Evolutionary conservation across 1,140 invertebrate genomes (phyloP), one percentile per base, ranked within the genome.

Genomic region (Polyergus mexicanus): DNA sequence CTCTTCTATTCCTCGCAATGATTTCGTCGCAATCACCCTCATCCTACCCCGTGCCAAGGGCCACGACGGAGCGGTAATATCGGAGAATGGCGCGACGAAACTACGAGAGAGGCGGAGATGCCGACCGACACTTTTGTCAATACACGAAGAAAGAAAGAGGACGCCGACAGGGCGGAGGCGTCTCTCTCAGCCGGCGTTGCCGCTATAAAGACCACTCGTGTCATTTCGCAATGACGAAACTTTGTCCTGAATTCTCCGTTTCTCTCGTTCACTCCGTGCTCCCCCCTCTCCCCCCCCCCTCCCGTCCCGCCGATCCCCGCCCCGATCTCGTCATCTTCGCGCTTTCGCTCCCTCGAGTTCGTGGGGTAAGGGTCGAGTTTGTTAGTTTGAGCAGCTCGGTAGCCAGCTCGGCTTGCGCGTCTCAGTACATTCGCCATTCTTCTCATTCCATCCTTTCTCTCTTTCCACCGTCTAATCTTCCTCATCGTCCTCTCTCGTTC

Each of bases 191-290:
- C 88, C 91, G 91, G 91, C 85, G 89, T 83, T 91, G 84, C 88
- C 87, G 93, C 94, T 94, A 95, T 95, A 95, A 95, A 95, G 94
- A 95, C 94, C 94, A 95, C 94, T 95, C 94, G 94, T 95, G 94
- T 95, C 94, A 95, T 94, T 94, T 95, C 92, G 93, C 94, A 95
- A 95, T 95, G 94, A 95, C 94, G 94, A 95, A 95, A 95, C 94
- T 95, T 95, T 95, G 92, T 93, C 92, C 92, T 91, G 92, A 93
- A 94, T 93, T 93, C 89, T 83, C 89, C 85, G 75, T 87, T 89
- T 77, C 84, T 89, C 74, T 69, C 86, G 22, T 56, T 62, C 47
- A 19, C 74, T 62, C 62, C 75, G 58, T 28, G 35, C 38, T 51
- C 16, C 13, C 83, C 28, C 3, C 85, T 25, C 28, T 62, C 62